Percentiles rank a stretch among this genome's conserved stretches.
phyloP scores from a whole-genome alignment of 30 jellyfish, hydroid and myxozoan species.

The Aurelia sp. region DNA sequence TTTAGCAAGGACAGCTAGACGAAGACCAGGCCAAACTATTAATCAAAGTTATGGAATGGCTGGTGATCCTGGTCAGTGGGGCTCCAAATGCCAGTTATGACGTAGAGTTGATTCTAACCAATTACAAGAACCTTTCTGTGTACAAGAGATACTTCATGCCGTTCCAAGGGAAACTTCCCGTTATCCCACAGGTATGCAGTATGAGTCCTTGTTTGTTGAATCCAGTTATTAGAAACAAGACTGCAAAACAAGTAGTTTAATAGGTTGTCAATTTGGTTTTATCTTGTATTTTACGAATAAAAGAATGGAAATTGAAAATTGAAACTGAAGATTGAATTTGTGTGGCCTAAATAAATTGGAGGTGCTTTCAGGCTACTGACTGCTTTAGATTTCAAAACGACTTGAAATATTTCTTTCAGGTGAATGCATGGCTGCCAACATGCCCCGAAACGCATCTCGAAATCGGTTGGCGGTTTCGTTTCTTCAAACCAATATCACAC shows the following conservation, averaged over 20 bases:
- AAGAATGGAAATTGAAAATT: too few relatives aligned
- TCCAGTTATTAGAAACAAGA: too few relatives aligned
- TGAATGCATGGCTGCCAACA: constrained; percentile 99
- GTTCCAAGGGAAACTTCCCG: constrained; percentile 92
- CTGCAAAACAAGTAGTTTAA: too few relatives aligned
- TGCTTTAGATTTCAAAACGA: too few relatives aligned
- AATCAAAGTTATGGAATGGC: constrained; percentile 78
- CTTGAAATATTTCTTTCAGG: constrained; percentile 37
- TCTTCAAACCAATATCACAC: constrained; percentile 82
- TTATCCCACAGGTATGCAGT: constrained; percentile 88
- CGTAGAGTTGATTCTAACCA: constrained; percentile 91
- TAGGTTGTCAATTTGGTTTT: too few relatives aligned
- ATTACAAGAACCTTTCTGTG: constrained; percentile 84
- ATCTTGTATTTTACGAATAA: too few relatives aligned
- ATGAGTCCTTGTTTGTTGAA: neutral
- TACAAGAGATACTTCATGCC: constrained; percentile 93
- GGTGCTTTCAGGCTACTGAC: too few relatives aligned
- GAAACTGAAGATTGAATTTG: too few relatives aligned
- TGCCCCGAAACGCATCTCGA: constrained; percentile 95
- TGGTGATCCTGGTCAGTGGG: constrained; percentile 80
- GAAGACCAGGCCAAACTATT: constrained; percentile 77
- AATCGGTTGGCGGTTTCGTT: constrained; percentile 95
- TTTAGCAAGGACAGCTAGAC: constrained; percentile 81
- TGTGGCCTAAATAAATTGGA: too few relatives aligned
- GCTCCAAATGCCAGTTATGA: constrained; percentile 97